Base-by-base conservation (phyloP, 2,113 vertebrate species). In the Marcusenius ussheri region DNA sequence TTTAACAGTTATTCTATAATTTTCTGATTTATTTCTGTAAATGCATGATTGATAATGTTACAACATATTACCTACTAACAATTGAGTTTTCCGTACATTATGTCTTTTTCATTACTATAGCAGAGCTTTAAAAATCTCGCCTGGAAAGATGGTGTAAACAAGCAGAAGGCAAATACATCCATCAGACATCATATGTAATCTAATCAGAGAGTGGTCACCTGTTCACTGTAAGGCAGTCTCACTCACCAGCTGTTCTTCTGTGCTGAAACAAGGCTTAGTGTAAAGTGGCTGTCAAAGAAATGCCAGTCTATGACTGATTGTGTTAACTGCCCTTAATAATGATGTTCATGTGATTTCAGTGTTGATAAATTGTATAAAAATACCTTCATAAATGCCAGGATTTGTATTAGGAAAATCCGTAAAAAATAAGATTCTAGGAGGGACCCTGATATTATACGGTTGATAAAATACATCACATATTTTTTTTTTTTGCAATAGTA, bases 121-220 rank as follows among this genome's bases (percentile, higher is more conserved):
- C n/a, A 74, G 66, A 74, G 66, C 66, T 85, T 53, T 90, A 62
- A 31, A 77, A 85, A 90, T 62, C 17, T 85, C 6, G 35, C 13
- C 66, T 51, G 77, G 77, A 35, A n/a, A 83, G 66, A 58, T 21
- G 13, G 70, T 35, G 56, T 46, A 70, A 89, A 53, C 21, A 56
- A 84, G 74, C 51, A 85, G 89, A 87, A 21, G 80, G 70, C 53
- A 58, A 49, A 83, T 87, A 62, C 92, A 92, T 92, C 91, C 92
- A 92, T 93, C 92, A 92, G 84, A 92, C 88, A 85, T 90, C 92
- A 92, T 87, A 92, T 88, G 89, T 88, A 91, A 91, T 91, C 90
- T 88, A 92, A 90, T 92, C 89, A 88, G 27, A 87, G 88, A 77
- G 83, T 88, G 62, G 8, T 92, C 91, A 92, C 89, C 90, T 89